Base-by-base conservation (phyloP, 2,888 invertebrate genomes). In the Serrognathus titanus region DNA sequence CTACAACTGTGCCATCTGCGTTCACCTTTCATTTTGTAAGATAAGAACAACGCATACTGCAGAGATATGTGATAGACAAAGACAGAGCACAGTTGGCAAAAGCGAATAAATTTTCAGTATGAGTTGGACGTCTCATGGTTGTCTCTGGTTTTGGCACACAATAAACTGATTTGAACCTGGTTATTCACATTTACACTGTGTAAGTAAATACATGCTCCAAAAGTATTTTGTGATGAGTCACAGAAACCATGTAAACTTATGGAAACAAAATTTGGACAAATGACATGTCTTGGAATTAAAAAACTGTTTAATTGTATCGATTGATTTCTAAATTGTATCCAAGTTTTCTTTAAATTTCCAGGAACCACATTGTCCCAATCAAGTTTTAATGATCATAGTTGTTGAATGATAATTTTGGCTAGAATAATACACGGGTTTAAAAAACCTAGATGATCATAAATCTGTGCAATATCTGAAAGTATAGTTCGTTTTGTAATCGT, bases 121-220 rank as follows among this genome's bases (percentile, higher is more conserved):
- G n/a, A n/a, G n/a, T n/a, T n/a, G n/a, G n/a, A n/a, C n/a, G n/a
- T n/a, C n/a, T n/a, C n/a, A n/a, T n/a, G n/a, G n/a, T n/a, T n/a
- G n/a, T n/a, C n/a, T n/a, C n/a, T n/a, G n/a, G n/a, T n/a, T n/a
- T 58, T 58, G 8, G 55, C 40, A 39, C 55, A 58, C 8, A 55
- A 31, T 36, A 55, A 43, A 8, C 16, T 40, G 2, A 31, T 35
- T 9, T 16, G 12, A 13, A 53, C 31, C 31, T 48, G 48, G 9
- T 13, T 12, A 9, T 16, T 40, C 1, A 16, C 1, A 40, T 38
- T n/a, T 6, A 39, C 38, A 10, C 51, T 48, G 6, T 60, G 47
- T 3, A 65, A 12, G 51, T 68, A 69, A 8, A 68, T 2, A 16
- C 16, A 56, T 6, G 69, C 67, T 6, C 63, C 65, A 20, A 64